Evolutionary conservation across 2,113 vertebrate genomes (phyloP).

Genomic region (Synodontis membranacea): DNA sequence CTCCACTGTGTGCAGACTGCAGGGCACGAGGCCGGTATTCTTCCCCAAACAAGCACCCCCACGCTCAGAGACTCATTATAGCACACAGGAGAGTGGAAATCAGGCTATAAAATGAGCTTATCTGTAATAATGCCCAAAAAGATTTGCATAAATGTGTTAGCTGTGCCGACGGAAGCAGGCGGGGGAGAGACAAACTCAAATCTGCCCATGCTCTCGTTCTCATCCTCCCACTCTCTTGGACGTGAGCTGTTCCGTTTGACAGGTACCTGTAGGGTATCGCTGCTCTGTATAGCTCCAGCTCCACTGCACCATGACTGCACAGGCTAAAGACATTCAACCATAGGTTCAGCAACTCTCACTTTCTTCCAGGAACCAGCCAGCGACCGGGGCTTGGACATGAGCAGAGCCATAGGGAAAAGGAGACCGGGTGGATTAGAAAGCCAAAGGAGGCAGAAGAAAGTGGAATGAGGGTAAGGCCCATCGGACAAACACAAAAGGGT

Average conservation of each 20-base stretch:
- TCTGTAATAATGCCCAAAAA: constrained; percentile 74
- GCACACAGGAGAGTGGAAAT: constrained; percentile 73
- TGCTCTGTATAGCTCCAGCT: constrained; percentile 58
- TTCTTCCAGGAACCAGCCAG: constrained; percentile 37
- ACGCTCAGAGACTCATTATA: constrained; percentile 75
- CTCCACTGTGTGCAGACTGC: constrained; percentile 54
- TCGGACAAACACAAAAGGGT: constrained; percentile 76
- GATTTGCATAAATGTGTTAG: constrained; percentile 78
- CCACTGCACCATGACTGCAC: constrained; percentile 58
- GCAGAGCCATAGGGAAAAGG: constrained; percentile 60
- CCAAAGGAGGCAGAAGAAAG: constrained; percentile 67
- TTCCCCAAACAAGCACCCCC: constrained; percentile 66
- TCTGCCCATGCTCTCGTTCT: constrained; percentile 61
- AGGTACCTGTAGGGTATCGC: constrained; percentile 76
- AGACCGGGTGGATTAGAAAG: constrained; percentile 68
- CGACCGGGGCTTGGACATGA: constrained; percentile 65
- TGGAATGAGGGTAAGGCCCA: constrained; percentile 73
- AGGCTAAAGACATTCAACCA: constrained; percentile 55
- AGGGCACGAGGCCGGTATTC: constrained; percentile 61
- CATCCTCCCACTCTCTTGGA: constrained; percentile 74
- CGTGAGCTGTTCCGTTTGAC: constrained; percentile 65
- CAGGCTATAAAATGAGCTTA: constrained; percentile 80
- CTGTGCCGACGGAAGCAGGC: constrained; percentile 68
- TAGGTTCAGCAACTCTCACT: constrained; percentile 11
- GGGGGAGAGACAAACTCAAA: constrained; percentile 37